Conservation (phyloP, 2,113 vertebrate genomes). For the Galbula dea region DNA sequence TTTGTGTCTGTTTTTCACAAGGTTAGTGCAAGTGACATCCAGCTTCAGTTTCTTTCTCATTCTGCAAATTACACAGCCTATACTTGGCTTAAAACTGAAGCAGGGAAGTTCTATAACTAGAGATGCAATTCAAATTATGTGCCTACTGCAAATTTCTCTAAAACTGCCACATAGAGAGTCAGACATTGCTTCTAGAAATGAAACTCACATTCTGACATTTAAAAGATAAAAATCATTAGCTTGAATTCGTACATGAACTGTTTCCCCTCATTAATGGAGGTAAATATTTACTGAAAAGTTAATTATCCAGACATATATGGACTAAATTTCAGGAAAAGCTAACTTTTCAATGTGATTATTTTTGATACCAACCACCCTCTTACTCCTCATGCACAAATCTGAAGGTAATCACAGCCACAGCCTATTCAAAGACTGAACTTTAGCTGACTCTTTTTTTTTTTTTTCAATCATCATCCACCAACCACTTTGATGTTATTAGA, state of each 20-base stretch:
- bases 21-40: background rate
- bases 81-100: background rate
- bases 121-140: background rate
- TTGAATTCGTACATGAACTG: background rate
- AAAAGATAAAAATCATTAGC: background rate
- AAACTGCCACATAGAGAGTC: background rate
- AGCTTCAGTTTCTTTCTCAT: background rate
- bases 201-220: background rate
- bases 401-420: background rate
- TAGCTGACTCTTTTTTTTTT: constrained; percentile 9
- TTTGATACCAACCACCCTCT: background rate
- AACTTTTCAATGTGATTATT: background rate
- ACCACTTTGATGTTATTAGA: constrained; percentile 40
- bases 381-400: background rate
- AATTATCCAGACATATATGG: background rate
- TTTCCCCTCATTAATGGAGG: background rate
- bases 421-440: constrained; percentile 31
- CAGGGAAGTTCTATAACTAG: background rate
- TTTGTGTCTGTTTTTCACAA: background rate
- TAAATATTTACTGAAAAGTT: background rate
- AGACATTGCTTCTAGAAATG: background rate
- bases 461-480: background rate
- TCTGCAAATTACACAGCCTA: background rate
- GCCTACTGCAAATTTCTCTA: background rate
- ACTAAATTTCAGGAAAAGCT: background rate